phyloP scores from a whole-genome alignment of 2,113 vertebrate species.

The Bambusicola thoracicus region DNA sequence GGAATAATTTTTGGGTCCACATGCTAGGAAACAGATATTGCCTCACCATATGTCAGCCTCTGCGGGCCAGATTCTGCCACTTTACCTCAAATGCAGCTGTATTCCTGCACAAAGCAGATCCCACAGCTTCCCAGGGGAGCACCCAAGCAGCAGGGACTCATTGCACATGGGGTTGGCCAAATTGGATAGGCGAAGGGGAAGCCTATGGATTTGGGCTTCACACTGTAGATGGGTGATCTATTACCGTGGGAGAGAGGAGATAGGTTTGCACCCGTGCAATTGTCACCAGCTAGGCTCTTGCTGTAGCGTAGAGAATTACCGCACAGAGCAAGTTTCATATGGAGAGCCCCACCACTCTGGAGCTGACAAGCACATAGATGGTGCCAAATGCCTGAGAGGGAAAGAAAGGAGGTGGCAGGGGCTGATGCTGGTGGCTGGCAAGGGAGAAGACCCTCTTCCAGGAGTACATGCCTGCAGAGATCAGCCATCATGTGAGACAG shows the following conservation, averaged over 20 bases:
- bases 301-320: accelerated
- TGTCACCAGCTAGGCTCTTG: neutral
- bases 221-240: neutral
- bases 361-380: neutral
- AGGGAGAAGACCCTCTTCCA: neutral
- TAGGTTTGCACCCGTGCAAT: neutral
- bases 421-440: neutral
- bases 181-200: neutral
- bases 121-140: neutral
- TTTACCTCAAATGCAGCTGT: neutral
- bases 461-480: neutral
- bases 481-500: neutral
- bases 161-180: neutral
- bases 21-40: slow-evolving; percentile 2
- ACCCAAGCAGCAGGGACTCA: neutral
- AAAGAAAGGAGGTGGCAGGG: neutral
- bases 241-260: neutral
- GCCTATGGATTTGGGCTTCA: neutral
- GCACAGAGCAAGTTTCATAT: neutral
- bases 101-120: neutral
- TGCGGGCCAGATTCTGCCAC: neutral
- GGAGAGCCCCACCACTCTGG: neutral
- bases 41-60: neutral
- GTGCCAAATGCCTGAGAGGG: neutral
- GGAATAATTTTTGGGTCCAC: slow-evolving; percentile 58